Conservation (phyloP, 2,888 invertebrate genomes). For the Galerucella nymphaeae region DNA sequence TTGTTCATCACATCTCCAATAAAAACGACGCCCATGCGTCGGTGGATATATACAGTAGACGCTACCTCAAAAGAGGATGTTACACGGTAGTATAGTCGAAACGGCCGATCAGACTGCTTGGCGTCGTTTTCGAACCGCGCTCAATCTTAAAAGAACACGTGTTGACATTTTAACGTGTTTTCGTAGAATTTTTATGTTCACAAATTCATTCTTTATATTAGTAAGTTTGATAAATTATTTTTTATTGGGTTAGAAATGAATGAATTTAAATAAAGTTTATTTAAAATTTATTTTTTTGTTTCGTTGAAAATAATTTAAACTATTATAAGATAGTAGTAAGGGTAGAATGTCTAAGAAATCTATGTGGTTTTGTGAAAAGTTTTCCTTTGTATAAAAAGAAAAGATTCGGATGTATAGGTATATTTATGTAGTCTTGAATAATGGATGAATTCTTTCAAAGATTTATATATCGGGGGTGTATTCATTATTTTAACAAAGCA, state of each 20-base stretch:
- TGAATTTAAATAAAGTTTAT: too few relatives aligned
- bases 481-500: too few relatives aligned
- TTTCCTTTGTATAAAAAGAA: too few relatives aligned
- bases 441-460: slow-evolving; percentile 2
- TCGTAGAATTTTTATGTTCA: slow-evolving; percentile 13
- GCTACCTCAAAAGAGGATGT: slow-evolving; percentile 26
- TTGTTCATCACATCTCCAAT: slow-evolving; percentile 13
- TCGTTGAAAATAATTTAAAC: too few relatives aligned
- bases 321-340: too few relatives aligned
- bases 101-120: slow-evolving; percentile 45
- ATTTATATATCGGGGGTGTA: too few relatives aligned
- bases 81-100: slow-evolving; percentile 48
- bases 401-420: too few relatives aligned
- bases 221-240: slow-evolving; percentile 2
- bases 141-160: slow-evolving; percentile 35
- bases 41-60: slow-evolving; percentile 4
- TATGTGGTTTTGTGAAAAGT: too few relatives aligned
- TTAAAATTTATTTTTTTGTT: too few relatives aligned
- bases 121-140: slow-evolving; percentile 35
- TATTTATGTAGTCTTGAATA: background rate
- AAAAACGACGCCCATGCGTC: slow-evolving; percentile 35
- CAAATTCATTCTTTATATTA: slow-evolving; percentile 7
- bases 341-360: too few relatives aligned
- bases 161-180: slow-evolving; percentile 25
- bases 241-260: background rate